These are phyloP conservation scores for Pagetopsis macropterus DNA, from an alignment of 2,797 vertebrate species.

Conservation along the genomic window DNA sequence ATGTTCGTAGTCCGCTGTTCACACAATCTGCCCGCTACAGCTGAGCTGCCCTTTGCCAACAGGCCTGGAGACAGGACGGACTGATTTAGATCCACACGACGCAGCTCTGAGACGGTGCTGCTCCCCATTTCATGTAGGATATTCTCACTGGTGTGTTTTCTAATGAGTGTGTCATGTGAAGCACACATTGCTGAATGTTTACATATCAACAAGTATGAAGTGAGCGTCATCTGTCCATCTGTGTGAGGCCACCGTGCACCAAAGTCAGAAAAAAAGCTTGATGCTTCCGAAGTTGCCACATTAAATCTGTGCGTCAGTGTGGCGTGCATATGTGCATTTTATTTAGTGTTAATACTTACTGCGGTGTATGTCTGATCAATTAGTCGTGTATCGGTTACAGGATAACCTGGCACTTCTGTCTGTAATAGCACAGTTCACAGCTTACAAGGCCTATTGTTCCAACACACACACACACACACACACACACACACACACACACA, in stretches of 20 bases:
- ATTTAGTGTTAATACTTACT: conserved; percentile 17
- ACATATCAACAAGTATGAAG: conserved; percentile 22
- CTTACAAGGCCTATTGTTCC: conserved; percentile 75
- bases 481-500: background rate
- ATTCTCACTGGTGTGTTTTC: background rate
- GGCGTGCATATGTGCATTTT: background rate
- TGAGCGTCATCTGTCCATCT: conserved; percentile 36
- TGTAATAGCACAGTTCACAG: conserved; percentile 70
- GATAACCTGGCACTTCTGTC: conserved; percentile 54
- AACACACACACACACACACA: conserved; percentile 31
- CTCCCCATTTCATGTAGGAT: conserved; percentile 26
- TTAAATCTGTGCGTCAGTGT: conserved; percentile 11
- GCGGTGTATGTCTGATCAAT: conserved; percentile 43
- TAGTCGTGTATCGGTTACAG: conserved; percentile 50
- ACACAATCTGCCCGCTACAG: conserved; percentile 81
- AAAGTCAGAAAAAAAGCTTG: background rate
- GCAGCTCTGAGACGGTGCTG: conserved; percentile 48
- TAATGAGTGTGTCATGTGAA: conserved; percentile 8
- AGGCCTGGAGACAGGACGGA: conserved; percentile 75
- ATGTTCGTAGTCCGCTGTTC: conserved; percentile 79
- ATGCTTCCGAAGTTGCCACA: conserved; percentile 7
- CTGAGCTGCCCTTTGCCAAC: conserved; percentile 83
- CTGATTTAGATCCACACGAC: conserved; percentile 79
- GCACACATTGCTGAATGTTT: conserved; percentile 12
- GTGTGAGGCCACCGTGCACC: conserved; percentile 21